phyloP scores from a whole-genome alignment of 2,113 vertebrate species.

The Fulmarus glacialis region DNA sequence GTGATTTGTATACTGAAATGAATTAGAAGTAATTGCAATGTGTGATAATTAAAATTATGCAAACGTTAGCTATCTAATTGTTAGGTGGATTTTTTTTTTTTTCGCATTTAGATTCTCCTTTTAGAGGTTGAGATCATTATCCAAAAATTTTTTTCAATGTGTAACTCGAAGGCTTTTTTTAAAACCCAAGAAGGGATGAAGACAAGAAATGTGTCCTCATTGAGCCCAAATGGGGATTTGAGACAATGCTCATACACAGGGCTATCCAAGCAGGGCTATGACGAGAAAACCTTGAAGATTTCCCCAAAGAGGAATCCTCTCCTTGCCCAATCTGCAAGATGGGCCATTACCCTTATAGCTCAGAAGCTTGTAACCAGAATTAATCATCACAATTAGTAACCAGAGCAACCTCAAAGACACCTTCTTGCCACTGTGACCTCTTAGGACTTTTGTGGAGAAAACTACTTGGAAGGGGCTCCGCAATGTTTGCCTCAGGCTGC shows the following conservation, averaged over 20 bases:
- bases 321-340: neutral
- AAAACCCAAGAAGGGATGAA: neutral
- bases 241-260: neutral
- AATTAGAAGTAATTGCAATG: slow-evolving; percentile 80
- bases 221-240: neutral
- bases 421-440: neutral
- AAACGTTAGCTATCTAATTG: slow-evolving; percentile 56
- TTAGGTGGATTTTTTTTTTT: neutral
- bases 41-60: slow-evolving; percentile 79
- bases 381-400: rapidly evolving
- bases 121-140: neutral
- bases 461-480: neutral
- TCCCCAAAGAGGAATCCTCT: neutral
- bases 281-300: neutral
- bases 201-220: neutral
- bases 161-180: neutral
- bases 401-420: neutral
- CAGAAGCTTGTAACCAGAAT: neutral
- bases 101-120: neutral
- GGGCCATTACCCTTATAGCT: neutral
- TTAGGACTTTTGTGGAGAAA: neutral
- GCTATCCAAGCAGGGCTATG: neutral
- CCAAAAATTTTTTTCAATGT: neutral
- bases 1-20: slow-evolving; percentile 76
- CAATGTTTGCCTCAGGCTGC: neutral